phyloP scores from a whole-genome alignment of 2,888 invertebrate genomes.

The Ochropacha duplaris region DNA sequence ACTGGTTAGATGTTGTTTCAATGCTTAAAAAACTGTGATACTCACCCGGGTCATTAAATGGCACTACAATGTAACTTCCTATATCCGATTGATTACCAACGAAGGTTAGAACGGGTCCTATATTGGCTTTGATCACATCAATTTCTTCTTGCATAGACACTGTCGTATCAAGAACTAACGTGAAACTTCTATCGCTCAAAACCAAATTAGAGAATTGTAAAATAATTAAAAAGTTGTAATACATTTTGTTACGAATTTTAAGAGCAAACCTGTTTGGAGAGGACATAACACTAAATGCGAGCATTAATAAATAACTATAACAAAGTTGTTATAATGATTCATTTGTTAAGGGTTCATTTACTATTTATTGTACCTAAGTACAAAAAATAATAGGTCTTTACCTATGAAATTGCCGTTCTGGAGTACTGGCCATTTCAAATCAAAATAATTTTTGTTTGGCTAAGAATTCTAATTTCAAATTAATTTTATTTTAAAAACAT shows the following conservation, averaged over 20 bases:
- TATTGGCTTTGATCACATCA: constrained; percentile 38
- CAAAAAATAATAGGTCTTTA: no score
- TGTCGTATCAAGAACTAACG: constrained; percentile 56
- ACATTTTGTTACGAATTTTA: neutral
- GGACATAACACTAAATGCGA: neutral
- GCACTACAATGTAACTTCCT: constrained; percentile 36
- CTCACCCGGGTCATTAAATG: constrained; percentile 48
- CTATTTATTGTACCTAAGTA: no score
- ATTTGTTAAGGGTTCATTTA: neutral
- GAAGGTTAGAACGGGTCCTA: constrained; percentile 25
- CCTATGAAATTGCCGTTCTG: no score
- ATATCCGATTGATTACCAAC: constrained; percentile 18
- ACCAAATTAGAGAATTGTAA: neutral
- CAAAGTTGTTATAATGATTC: neutral
- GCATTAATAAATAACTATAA: neutral
- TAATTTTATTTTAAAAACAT: no score
- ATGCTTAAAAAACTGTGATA: neutral
- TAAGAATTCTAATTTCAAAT: no score
- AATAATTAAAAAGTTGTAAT: neutral
- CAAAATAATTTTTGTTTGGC: no score
- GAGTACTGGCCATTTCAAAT: no score
- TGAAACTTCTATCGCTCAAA: constrained; percentile 42
- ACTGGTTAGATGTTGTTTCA: no score
- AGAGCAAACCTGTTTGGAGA: neutral
- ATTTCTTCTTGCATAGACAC: constrained; percentile 52